Evolutionary conservation across 2,113 vertebrate genomes (phyloP), one percentile per base, ranked within the genome.

Genomic region (Castor canadensis): DNA sequence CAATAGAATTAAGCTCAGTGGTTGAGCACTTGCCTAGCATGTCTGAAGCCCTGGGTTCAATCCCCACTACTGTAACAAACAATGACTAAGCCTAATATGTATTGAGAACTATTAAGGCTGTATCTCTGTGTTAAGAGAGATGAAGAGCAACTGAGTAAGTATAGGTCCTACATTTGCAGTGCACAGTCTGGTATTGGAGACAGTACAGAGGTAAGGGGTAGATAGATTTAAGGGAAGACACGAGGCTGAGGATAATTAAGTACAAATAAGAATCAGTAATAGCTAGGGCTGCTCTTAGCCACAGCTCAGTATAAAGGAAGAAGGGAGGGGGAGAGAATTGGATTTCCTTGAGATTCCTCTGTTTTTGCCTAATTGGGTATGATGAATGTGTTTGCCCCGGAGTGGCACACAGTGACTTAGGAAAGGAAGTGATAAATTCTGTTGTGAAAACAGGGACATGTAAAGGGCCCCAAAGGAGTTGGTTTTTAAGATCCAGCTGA

Each of bases 361-460:
- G 52, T 67, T 90, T 92, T 93, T 56, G 52, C 40, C 38, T 93
- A 76, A 67, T 87, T 87, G 49, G n/a, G 40, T 19, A 4, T 35
- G 73, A 69, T 45, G 60, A 28, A 56, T 56, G 24, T 87, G 17
- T 89, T 97, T 91, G 72, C 49, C 47, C 2, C 1, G n/a, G 79
- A 81, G 52, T 77, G 60, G 32, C 20, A 17, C 19, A 6, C 9
- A 49, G 58, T 32, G 80, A 77, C 47, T 95, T 64, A 81, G 76
- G 60, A 81, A 80, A 89, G 90, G 66, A 95, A 89, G 58, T 62
- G 60, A 77, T 76, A 60, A 91, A 75, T 83, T 75, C 87, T 91
- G 22, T 24, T 91, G 49, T 91, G 91, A 91, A 95, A 96, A 91
- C 86, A 75, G 56, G 67, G n/a, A 12, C n/a, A 28, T n/a, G 49